These are phyloP conservation scores for Drosophila aff. DNA, from an alignment of 1,140 invertebrate genomes.

Conservation along the genomic window DNA sequence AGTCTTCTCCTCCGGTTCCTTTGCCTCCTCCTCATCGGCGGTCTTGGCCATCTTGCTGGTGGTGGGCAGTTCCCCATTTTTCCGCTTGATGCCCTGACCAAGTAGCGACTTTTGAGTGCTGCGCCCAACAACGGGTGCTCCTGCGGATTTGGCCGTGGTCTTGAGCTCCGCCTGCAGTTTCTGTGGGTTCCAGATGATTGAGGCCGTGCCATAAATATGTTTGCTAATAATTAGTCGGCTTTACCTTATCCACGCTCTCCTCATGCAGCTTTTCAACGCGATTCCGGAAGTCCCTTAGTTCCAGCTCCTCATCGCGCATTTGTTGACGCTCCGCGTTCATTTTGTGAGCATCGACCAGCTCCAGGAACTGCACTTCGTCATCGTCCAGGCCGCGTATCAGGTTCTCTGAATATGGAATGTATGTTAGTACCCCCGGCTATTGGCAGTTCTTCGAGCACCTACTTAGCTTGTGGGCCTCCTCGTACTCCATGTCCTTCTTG, in stretches of 20 bases:
- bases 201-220: no score
- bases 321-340: constrained; percentile 93
- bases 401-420: constrained; percentile 89
- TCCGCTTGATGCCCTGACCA: constrained; percentile 86
- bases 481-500: constrained; percentile 96
- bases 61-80: constrained; percentile 86
- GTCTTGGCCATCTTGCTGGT: constrained; percentile 57
- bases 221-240: not conserved
- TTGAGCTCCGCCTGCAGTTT: constrained; percentile 76
- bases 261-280: constrained; percentile 92
- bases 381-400: constrained; percentile 97
- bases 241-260: constrained; percentile 88
- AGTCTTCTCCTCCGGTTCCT: constrained; percentile 1
- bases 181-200: constrained; percentile 11
- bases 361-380: constrained; percentile 97
- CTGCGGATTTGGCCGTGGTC: constrained; percentile 60
- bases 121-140: constrained; percentile 25
- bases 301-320: constrained; percentile 91
- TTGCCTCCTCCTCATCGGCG: constrained; percentile 2
- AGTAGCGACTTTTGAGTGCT: constrained; percentile 76
- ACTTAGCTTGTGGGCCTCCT: constrained; percentile 97
- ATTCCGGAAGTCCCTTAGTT: constrained; percentile 93
- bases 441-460: constrained; percentile 69
- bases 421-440: not conserved
- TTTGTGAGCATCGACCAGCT: constrained; percentile 94